Percentiles rank a stretch among this genome's conserved stretches.
These are phyloP conservation scores for Poicephalus meyeri DNA, from an alignment of 2,113 vertebrate genomes.

Conservation along the genomic window DNA sequence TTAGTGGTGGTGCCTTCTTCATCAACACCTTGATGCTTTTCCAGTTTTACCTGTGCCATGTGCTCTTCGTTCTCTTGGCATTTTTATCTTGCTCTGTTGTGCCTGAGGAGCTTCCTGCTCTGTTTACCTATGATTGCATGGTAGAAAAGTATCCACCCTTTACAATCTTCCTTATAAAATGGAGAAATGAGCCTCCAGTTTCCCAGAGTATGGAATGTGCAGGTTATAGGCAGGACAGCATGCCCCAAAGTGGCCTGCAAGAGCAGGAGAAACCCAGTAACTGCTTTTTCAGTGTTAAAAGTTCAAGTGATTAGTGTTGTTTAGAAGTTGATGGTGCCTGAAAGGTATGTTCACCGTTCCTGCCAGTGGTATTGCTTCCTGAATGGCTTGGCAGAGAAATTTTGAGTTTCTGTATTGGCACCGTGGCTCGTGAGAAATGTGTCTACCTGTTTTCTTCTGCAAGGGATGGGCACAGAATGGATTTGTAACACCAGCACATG, in stretches of 20 bases:
- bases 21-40: conserved; percentile 7
- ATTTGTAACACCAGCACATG: not conserved
- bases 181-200: not conserved
- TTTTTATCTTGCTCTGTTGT: conserved; percentile 19
- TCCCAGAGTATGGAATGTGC: not conserved
- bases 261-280: not conserved
- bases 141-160: not conserved
- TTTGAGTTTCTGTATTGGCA: not conserved
- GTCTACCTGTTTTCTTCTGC: rapidly evolving
- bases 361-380: not conserved
- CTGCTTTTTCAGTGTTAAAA: not conserved
- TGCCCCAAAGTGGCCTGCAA: not conserved
- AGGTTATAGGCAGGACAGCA: rapidly evolving
- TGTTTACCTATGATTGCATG: not conserved
- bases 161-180: not conserved
- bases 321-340: not conserved
- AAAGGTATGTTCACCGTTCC: not conserved
- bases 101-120: conserved; percentile 34
- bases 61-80: not conserved
- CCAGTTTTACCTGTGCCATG: conserved; percentile 16
- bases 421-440: not conserved
- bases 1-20: conserved; percentile 5
- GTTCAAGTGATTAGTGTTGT: not conserved
- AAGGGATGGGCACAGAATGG: not conserved
- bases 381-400: not conserved